phyloP scores from a whole-genome alignment of 1,140 invertebrate species.

The Whitmania pigra region DNA sequence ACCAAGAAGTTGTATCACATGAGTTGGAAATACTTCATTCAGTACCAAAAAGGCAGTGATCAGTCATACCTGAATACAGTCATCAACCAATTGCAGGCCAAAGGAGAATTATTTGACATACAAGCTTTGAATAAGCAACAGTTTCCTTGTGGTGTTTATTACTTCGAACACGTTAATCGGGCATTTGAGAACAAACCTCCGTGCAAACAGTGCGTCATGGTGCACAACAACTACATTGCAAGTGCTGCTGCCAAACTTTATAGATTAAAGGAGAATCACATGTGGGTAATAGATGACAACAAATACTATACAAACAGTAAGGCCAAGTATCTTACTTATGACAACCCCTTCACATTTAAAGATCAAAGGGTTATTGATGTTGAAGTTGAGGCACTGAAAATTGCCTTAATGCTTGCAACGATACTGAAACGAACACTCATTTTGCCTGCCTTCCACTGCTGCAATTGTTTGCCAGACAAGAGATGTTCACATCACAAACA shows the following conservation, averaged over 20 bases:
- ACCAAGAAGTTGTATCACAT: conserved; percentile 11
- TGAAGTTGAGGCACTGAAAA: conserved; percentile 19
- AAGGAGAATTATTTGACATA: neutral
- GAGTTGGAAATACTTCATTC: conserved; percentile 20
- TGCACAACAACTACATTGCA: conserved; percentile 25
- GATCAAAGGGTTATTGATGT: conserved; percentile 1
- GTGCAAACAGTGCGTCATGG: conserved; percentile 23
- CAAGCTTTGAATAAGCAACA: conserved; percentile 9
- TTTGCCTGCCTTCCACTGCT: conserved; percentile 23
- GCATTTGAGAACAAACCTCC: conserved; percentile 23
- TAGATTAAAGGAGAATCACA: conserved; percentile 23
- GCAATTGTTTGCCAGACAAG: conserved; percentile 13
- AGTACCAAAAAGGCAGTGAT: conserved; percentile 21
- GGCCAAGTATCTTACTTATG: conserved; percentile 18
- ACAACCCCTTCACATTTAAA: conserved; percentile 18
- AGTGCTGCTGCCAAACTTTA: conserved; percentile 22
- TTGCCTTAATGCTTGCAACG: conserved; percentile 14
- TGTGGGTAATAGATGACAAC: conserved; percentile 22
- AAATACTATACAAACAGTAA: conserved; percentile 18
- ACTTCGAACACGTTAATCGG: conserved; percentile 22
- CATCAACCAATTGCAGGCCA: conserved; percentile 1
- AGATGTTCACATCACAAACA: conserved; percentile 14
- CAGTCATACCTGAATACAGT: conserved; percentile 24
- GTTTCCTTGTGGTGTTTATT: conserved; percentile 23
- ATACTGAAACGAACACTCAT: conserved; percentile 14